Evolutionary conservation across 2,113 vertebrate genomes (phyloP), one percentile per base, ranked within the genome.

Genomic region (Bujurquina vittata): DNA sequence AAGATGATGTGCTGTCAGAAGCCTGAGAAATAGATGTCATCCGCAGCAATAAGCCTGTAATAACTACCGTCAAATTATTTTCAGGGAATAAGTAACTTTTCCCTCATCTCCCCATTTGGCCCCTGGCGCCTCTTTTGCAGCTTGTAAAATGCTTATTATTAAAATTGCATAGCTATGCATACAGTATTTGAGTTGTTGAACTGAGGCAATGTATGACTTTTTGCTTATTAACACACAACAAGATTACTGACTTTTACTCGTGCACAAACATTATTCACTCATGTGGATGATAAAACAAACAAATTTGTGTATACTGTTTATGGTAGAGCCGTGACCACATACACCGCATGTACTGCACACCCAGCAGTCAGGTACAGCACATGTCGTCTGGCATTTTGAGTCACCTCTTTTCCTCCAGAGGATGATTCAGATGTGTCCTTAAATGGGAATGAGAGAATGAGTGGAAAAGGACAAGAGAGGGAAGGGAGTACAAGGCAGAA

Each of bases 11-110:
- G 88, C 90, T 91, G 91, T 93, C 92, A 94, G 83, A 83, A 78
- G 79, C 75, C 81, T 83, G 89, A 88, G 83, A 89, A 89, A 91
- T 86, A 84, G 83, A 93, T 89, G 91, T 93, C 88, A 91, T 83
- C 85, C 85, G 6, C 87, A 58, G 89, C 88, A 91, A 88, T 87
- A 89, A 88, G 86, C 84, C 81, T 86, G 87, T 83, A 93, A 93
- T 91, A 93, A 94, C 89, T 77, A 87, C 61, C 37, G 61, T 88
- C 90, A 91, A 89, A 92, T 92, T 90, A 92, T 92, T 92, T 90
- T 86, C 83, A 72, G 73, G 72, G 83, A 82, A 77, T 61, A 82
- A 84, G 82, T 86, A 85, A 89, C 90, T 89, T 92, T 91, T 59
- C 54, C 81, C 75, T 85, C 84, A 88, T 87, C 80, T 89, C 55